These are phyloP conservation scores for Emmelina monodactyla DNA, from an alignment of 2,888 invertebrate species.

Conservation along the genomic window DNA sequence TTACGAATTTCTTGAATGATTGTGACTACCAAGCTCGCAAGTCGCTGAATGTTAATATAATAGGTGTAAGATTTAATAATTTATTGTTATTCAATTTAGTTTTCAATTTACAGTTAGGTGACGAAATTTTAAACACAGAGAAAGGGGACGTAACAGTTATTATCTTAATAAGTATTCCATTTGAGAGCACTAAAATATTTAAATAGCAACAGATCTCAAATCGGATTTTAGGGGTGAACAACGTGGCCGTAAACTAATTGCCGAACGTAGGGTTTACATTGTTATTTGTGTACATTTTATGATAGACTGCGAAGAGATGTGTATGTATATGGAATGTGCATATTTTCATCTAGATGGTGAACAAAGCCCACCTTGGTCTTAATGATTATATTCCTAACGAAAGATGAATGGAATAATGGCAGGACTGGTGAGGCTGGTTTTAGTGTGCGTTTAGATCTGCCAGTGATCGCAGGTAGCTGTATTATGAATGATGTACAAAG, in stretches of 20 bases:
- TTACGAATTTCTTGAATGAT: constrained; percentile 56
- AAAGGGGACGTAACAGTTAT: constrained; percentile 58
- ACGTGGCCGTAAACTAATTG: constrained; percentile 46
- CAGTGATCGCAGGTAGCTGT: constrained; percentile 52
- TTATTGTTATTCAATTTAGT: constrained; percentile 65
- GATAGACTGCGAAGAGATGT: constrained; percentile 58
- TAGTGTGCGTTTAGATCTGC: constrained; percentile 31
- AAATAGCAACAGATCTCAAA: constrained; percentile 38
- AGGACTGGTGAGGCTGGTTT: too few species aligned
- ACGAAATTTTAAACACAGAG: constrained; percentile 55
- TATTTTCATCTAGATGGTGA: constrained; percentile 55
- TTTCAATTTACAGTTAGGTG: constrained; percentile 60
- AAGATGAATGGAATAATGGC: too few species aligned
- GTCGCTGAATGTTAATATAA: constrained; percentile 57
- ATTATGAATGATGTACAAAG: constrained; percentile 62
- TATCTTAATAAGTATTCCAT: constrained; percentile 52
- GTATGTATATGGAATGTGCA: constrained; percentile 44
- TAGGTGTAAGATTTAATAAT: constrained; percentile 65
- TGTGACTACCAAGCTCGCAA: constrained; percentile 56
- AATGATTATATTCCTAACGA: neutral
- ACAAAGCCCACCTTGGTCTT: constrained; percentile 14
- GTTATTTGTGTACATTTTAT: constrained; percentile 61
- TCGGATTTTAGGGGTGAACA: constrained; percentile 47
- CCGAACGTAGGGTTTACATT: constrained; percentile 47
- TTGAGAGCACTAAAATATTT: constrained; percentile 36